Base-by-base conservation (phyloP, 1,140 invertebrate genomes). In the Tetragnatha versicolor region DNA sequence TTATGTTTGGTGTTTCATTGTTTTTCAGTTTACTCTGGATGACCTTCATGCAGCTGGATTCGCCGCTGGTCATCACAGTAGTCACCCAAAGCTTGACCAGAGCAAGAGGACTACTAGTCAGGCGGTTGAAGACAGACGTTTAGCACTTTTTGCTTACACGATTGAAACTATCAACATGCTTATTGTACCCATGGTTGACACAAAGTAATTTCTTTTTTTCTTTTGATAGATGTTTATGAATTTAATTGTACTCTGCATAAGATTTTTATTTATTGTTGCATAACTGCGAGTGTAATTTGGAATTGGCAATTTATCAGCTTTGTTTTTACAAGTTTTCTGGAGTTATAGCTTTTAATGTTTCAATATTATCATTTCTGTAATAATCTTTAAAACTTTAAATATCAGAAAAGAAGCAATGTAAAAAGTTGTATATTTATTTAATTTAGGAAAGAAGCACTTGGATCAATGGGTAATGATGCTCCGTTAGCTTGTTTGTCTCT, bases 391-490 rank as follows among this genome's bases (percentile, higher is more conserved):
- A 42, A 42, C 7, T 42, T 42, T 42, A 17, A 42, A 42, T 42
- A 42, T 9, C n/a, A n/a, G n/a, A n/a, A n/a, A n/a, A n/a, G n/a
- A n/a, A n/a, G n/a, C n/a, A n/a, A n/a, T n/a, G n/a, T n/a, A n/a
- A 10, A 53, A 10, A 53, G n/a, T 53, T 10, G 22, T 51, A 5
- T 53, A n/a, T 60, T 25, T 66, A 12, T 1, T 35, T 69, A 10
- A 86, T 89, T 42, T 85, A 97, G 95, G 85, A 99, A 99, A 88
- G 98, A 99, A 90, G 95, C 97, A 5, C 87, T 99, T 14, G 98
- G 98, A 35, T 98, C 96, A 4, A 99, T 99, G 98, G 98, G 98
- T 51, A 99, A 99, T 85, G 98, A 99, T 88, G 94, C 95, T 0
- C 97, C 98, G 0, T 86, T 99, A 73, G 97, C 98, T 7, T 99